Evolutionary conservation across 2,797 vertebrate species (phyloP), one percentile per base, ranked within the genome.

Genomic region (Eremophila alpestris): DNA sequence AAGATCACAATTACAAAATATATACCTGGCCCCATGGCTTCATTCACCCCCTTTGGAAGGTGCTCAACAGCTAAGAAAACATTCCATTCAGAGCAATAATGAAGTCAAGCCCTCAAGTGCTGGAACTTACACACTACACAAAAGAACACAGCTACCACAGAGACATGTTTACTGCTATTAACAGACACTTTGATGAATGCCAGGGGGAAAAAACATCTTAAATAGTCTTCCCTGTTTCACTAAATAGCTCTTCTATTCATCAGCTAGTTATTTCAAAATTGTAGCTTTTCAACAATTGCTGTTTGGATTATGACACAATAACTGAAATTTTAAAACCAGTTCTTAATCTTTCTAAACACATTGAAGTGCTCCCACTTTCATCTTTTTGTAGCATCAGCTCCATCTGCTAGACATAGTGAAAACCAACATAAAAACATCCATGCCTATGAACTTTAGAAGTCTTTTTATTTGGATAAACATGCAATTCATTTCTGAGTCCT

Each of bases 21-120:
- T 5, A 36, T 84, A 98, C 97, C 97, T 96, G 97, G 85, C 6
- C 97, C 71, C 2, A 67, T 94, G 36, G 87, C 69, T 24, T 98
- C 96, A 78, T 97, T 97, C 24, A 94, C 54, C 11, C 92, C 16
- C 2, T 97, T 56, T 21, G 85, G 95, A 48, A 97, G 90, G 32
- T 96, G 92, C 24, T 97, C 96, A 11, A 95, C 87, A 93, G 94
- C 97, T 98, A 92, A 71, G 54, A 67, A 82, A 79, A 94, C 6
- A 87, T 55, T 76, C 4, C 32, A 43, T 82, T 65, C 49, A 83
- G 49, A 94, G 24, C 5, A 93, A 58, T 29, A 69, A 69, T 68
- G 20, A 89, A 67, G 41, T 41, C 14, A 93, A 73, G 19, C 5
- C 27, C 26, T 69, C 54, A 70, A 38, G 4, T 36, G 19, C 69